Conservation (phyloP, 2,113 vertebrate species). For the Alligator mississippiensis region DNA sequence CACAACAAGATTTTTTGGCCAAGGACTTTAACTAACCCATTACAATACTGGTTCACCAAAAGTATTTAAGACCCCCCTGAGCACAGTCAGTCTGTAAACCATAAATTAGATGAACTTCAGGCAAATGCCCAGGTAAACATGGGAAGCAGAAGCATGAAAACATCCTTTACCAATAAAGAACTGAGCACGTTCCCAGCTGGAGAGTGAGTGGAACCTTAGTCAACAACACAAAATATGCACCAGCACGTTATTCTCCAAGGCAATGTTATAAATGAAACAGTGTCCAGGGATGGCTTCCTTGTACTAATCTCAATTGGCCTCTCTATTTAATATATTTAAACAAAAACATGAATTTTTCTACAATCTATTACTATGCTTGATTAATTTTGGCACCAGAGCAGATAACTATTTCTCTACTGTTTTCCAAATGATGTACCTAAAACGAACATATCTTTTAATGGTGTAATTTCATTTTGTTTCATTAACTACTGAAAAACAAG, state of each 20-base stretch:
- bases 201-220: slow-evolving; percentile 66
- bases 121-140: slow-evolving; percentile 64
- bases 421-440: slow-evolving; percentile 39
- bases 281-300: slow-evolving; percentile 50
- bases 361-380: slow-evolving; percentile 45
- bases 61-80: slow-evolving; percentile 48
- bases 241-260: slow-evolving; percentile 64
- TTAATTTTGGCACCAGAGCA: neutral
- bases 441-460: slow-evolving; percentile 34
- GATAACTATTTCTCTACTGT: slow-evolving; percentile 35
- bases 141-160: slow-evolving; percentile 53
- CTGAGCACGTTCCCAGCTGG: slow-evolving; percentile 39
- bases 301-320: slow-evolving; percentile 60
- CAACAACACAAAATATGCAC: slow-evolving; percentile 70
- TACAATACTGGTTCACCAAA: neutral
- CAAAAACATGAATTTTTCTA: slow-evolving; percentile 50
- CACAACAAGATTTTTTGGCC: neutral
- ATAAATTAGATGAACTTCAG: slow-evolving; percentile 47
- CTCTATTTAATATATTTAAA: slow-evolving; percentile 63
- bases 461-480: slow-evolving; percentile 50
- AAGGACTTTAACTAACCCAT: neutral
- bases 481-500: slow-evolving; percentile 51
- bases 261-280: slow-evolving; percentile 62
- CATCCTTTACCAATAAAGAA: slow-evolving; percentile 47
- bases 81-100: slow-evolving; percentile 26